Percentiles rank a stretch among this genome's conserved stretches.
Conservation (phyloP, 2,888 invertebrate genomes). For the Odontocerum albicorne region DNA sequence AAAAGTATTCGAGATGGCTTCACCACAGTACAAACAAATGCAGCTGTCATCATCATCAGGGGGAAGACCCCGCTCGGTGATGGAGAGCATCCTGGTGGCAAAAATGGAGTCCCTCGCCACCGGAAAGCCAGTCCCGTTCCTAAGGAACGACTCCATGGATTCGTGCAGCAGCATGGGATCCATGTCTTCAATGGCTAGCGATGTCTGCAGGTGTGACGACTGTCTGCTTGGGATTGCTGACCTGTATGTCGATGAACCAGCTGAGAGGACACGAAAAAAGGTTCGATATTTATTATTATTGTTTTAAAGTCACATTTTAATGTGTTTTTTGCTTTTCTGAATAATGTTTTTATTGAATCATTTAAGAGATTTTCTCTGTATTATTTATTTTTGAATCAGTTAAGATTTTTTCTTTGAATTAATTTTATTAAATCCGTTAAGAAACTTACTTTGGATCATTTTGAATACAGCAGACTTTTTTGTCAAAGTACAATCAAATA, state of each 20-base stretch:
- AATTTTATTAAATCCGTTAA: too few species aligned
- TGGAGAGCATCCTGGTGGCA: slow-evolving; percentile 79
- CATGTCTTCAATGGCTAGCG: slow-evolving; percentile 67
- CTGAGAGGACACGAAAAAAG: slow-evolving; percentile 63
- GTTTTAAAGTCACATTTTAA: too few species aligned
- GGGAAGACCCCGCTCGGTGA: slow-evolving; percentile 70
- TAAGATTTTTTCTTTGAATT: too few species aligned
- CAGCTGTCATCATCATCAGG: slow-evolving; percentile 61
- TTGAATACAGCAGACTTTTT: too few species aligned
- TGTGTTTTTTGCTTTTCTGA: too few species aligned
- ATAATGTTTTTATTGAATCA: too few species aligned
- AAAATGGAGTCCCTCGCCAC: slow-evolving; percentile 76
- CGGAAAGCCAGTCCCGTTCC: slow-evolving; percentile 51
- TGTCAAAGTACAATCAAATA: too few species aligned
- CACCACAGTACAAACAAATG: slow-evolving; percentile 54
- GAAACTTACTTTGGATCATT: too few species aligned
- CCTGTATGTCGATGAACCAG: slow-evolving; percentile 62
- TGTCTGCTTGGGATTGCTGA: slow-evolving; percentile 82
- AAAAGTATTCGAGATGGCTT: slow-evolving; percentile 53
- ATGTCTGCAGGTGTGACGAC: slow-evolving; percentile 82
- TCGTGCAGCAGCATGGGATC: slow-evolving; percentile 73
- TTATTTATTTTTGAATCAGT: too few species aligned
- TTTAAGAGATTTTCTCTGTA: too few species aligned
- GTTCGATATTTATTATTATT: too few species aligned
- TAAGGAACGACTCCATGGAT: slow-evolving; percentile 77